Evolutionary conservation across 2,888 invertebrate genomes (phyloP), one percentile per base, ranked within the genome.

Genomic region (Phaonia tiefii): DNA sequence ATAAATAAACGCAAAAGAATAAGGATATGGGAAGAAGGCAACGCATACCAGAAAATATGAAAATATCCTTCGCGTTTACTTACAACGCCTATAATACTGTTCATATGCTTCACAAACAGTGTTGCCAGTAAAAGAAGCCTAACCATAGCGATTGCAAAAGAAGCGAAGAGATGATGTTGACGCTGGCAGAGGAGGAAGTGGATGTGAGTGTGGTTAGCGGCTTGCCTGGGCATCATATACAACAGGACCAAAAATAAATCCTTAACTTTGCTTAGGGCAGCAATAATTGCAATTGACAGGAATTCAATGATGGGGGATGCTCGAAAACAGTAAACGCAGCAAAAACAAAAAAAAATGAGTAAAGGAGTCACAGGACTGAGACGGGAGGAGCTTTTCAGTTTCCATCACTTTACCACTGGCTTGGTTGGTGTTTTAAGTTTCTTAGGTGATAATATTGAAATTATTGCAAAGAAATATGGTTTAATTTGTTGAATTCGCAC

Each of bases 221-320:
- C 72, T 66, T 72, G 72, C 13, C 22, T 77, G 56, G 77, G 69
- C 69, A 70, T 26, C 73, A 37, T 69, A 66, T 39, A 71, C 31
- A 72, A 75, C 37, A 72, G 54, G 54, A 51, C 15, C 44, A n/a
- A 72, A 80, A 73, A 76, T 66, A 79, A 82, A 79, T 74, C 71
- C 73, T 82, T 79, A 79, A 74, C 77, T 69, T 76, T 85, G 85
- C 88, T 75, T 75, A 74, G 84, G 81, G 79, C 77, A 86, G 85
- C 84, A 86, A 86, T 88, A 88, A 88, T 88, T 88, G 88, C 89
- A 88, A 88, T 84, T 88, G 88, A 88, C 88, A 88, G 88, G 86
- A 88, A 79, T 74, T 83, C 72, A 80, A 80, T 67, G 71, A 60
- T 54, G 74, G 60, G 56, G 67, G 71, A 20, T 44, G 1, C 39